Conservation (phyloP, 2,797 vertebrate genomes). For the Argyrosomus regius region DNA sequence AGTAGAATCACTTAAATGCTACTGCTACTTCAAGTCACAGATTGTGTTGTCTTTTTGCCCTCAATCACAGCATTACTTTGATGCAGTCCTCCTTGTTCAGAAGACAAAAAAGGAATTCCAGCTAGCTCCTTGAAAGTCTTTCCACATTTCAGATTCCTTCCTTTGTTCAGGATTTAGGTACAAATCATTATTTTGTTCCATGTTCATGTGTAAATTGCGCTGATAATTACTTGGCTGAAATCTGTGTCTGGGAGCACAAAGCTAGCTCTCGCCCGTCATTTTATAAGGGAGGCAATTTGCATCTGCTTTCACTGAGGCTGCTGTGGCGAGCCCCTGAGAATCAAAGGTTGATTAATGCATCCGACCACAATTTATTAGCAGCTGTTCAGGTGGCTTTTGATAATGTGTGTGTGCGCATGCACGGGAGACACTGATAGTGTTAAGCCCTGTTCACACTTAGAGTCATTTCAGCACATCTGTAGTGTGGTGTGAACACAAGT, state of each 20-base stretch:
- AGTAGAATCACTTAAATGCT: constrained; percentile 51
- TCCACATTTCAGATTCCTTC: constrained; percentile 35
- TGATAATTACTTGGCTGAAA: constrained; percentile 76
- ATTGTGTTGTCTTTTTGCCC: constrained; percentile 59
- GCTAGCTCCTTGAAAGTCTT: constrained; percentile 34
- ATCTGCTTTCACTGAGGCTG: constrained; percentile 69
- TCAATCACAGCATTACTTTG: constrained; percentile 58
- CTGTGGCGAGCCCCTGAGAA: constrained; percentile 69
- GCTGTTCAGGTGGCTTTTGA: constrained; percentile 73
- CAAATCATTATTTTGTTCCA: constrained; percentile 51
- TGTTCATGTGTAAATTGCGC: constrained; percentile 63
- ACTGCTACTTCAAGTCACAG: constrained; percentile 50
- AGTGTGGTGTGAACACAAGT: constrained; percentile 10
- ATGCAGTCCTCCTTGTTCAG: constrained; percentile 36
- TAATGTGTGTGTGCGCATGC: constrained; percentile 11
- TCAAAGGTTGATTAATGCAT: constrained; percentile 83
- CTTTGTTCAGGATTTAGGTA: constrained; percentile 28
- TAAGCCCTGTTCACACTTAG: constrained; percentile 16
- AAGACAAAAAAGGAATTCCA: constrained; percentile 28
- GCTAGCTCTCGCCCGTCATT: constrained; percentile 62
- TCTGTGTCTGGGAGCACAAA: constrained; percentile 66
- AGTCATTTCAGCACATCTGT: not conserved
- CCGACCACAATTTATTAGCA: constrained; percentile 76
- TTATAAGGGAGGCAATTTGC: constrained; percentile 81
- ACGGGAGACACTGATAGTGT: constrained; percentile 5